A percentile compares a stretch with the other conserved stretches of the same genome.
These are phyloP conservation scores for Leucopsar rothschildi DNA, from an alignment of 2,113 vertebrate genomes.

Conservation along the genomic window DNA sequence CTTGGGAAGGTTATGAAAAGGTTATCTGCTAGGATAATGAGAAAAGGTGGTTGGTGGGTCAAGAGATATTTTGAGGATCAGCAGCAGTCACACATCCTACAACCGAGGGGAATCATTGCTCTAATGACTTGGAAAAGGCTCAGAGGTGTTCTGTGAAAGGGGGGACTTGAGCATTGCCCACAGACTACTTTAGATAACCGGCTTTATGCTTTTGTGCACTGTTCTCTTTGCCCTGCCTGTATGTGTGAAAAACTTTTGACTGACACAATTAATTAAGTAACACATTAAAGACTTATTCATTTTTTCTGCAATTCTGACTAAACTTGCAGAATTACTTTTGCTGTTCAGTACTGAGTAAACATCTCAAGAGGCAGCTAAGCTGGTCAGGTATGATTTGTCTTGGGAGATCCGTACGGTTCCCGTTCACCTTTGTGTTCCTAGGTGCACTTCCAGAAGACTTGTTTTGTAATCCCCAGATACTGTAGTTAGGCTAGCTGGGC, in stretches of 20 bases:
- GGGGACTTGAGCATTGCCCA: not conserved
- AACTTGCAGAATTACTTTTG: not conserved
- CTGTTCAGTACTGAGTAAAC: not conserved
- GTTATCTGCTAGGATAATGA: slow-evolving; percentile 3
- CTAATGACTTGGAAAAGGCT: not conserved
- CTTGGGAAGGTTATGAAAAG: not conserved
- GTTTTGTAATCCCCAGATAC: not conserved
- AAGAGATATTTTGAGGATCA: not conserved
- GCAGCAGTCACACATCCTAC: not conserved
- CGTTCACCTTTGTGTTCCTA: not conserved
- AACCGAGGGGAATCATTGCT: not conserved
- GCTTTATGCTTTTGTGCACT: not conserved
- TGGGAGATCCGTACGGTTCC: not conserved
- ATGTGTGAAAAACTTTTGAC: not conserved
- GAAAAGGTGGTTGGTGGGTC: slow-evolving; percentile 4
- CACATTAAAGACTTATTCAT: not conserved
- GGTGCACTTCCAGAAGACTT: not conserved
- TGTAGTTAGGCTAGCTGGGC: not conserved
- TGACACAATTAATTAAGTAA: not conserved
- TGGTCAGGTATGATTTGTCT: not conserved
- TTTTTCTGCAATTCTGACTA: not conserved
- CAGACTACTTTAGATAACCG: not conserved
- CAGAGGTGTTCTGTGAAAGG: not conserved
- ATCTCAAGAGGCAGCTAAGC: not conserved
- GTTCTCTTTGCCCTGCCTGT: not conserved